These are phyloP conservation scores for Centropus unirufus DNA, from an alignment of 2,113 vertebrate genomes.

Conservation along the genomic window DNA sequence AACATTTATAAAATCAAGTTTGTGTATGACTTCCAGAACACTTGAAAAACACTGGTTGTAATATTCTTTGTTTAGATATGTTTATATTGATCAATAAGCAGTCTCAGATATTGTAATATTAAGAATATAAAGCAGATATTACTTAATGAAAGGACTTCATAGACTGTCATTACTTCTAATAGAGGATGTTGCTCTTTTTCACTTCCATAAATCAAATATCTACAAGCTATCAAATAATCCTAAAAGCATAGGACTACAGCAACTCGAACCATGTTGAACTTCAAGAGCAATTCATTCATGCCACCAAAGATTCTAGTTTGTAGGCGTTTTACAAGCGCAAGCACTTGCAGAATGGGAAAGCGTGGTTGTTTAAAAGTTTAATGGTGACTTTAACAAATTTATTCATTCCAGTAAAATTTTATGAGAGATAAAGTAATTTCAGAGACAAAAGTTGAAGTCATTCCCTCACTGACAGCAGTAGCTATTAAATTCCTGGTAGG, in stretches of 20 bases:
- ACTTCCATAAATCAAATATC: neutral
- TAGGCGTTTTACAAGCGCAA: neutral
- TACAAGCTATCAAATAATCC: neutral
- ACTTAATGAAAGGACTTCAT: neutral
- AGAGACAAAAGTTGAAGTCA: neutral
- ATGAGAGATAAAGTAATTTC: neutral
- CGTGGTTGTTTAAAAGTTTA: neutral
- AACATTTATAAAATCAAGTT: conserved; percentile 24
- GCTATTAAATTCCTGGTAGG: neutral
- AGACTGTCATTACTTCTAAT: neutral
- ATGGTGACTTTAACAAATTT: neutral
- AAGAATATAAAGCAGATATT: neutral
- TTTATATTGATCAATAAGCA: neutral
- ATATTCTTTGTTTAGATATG: too few relatives aligned
- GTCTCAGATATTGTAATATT: neutral
- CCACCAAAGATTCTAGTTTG: neutral
- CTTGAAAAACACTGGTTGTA: neutral
- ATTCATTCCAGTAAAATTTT: neutral
- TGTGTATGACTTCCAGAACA: neutral
- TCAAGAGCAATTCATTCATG: neutral
- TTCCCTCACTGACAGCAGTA: neutral
- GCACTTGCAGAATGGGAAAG: neutral
- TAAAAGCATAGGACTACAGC: neutral
- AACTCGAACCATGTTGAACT: neutral
- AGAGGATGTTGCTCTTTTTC: neutral